Base-by-base conservation (phyloP, 1,140 invertebrate genomes). In the Neodiprion fabricii region DNA sequence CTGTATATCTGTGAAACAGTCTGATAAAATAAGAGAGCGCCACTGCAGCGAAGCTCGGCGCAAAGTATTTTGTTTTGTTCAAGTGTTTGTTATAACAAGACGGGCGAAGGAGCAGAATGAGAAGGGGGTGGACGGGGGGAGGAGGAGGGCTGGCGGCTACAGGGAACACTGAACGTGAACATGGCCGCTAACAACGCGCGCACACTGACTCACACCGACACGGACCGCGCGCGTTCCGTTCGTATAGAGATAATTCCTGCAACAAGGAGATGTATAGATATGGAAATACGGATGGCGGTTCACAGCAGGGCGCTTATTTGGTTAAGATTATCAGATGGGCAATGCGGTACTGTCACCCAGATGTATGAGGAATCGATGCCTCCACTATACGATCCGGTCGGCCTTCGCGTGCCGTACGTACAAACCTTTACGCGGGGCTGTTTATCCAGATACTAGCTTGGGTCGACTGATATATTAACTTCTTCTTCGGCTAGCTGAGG, bases 251-350 rank as follows among this genome's bases (percentile, higher is more conserved):
- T 69, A 69, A 69, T 69, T 69, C 67, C 67, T 40, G 28, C 28
- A 17, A 69, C 67, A 69, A 23, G 67, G 67, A 69, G 67, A 69
- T 69, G 67, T 69, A 69, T 69, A 69, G 67, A 69, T 69, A 69
- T 69, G 67, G 67, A 69, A 69, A 69, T 69, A 69, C 67, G 17
- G 21, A 69, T 47, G 67, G 67, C 67, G 14, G 14, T 47, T 11
- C 67, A 21, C 67, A 69, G 67, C 67, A 23, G 67, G 67, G 67
- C 9, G 67, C 67, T 69, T 69, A 69, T 69, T 69, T 69, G 67
- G 67, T 69, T 69, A 69, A 69, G 67, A 69, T 69, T 47, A 11
- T 21, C 21, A 23, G 67, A 69, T 69, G 21, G 67, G 67, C 67
- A 17, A 69, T 69, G 40, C 14, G 10, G 14, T 12, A 69, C 67